Evolutionary conservation across 1,140 invertebrate species (phyloP), one percentile per base, ranked within the genome.

Genomic region (Acromyrmex charruanus): DNA sequence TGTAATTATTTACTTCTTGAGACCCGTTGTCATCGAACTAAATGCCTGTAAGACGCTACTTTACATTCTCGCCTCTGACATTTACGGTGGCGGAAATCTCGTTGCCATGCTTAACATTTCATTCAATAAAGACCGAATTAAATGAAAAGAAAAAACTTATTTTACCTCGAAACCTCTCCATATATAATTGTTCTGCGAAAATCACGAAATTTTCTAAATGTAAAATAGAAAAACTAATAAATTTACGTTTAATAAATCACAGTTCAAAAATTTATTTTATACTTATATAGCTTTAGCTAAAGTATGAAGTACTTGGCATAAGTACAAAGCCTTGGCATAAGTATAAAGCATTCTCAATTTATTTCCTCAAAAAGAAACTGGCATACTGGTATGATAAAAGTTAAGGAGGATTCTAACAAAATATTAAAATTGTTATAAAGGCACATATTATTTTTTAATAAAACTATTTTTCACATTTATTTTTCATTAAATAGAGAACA

Each of bases 1-100:
- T 7, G 53, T 61, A 61, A 74, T 82, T 74, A 74, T 74, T 74
- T 74, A 21, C 55, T 49, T 21, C 53, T 49, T 49, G 39, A 82
- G 80, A 74, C 21, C 25, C 5, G 35, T 61, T 74, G 53, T 82
- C 53, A 31, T 74, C 80, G 12, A 25, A 44, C 39, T 28, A 74
- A 35, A 74, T 82, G 55, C 49, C 31, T 39, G 65, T 55, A 55
- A 81, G 68, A 82, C 7, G 49, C 44, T 49, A 68, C 53, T 81
- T 69, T 44, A 44, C 63, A 74, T 74, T 74, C 7, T 55, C 69
- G 55, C 25, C 51, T 35, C 21, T 28, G 66, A 72, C 35, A 16
- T 74, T 74, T 84, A 61, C 39, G 49, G 18, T 25, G 39, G n/a
- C 16, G 53, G 12, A 61, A 82, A 84, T 59, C 44, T 55, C 49